Conservation (phyloP, 2,797 vertebrate species). For the Chiloscyllium punctatum region DNA sequence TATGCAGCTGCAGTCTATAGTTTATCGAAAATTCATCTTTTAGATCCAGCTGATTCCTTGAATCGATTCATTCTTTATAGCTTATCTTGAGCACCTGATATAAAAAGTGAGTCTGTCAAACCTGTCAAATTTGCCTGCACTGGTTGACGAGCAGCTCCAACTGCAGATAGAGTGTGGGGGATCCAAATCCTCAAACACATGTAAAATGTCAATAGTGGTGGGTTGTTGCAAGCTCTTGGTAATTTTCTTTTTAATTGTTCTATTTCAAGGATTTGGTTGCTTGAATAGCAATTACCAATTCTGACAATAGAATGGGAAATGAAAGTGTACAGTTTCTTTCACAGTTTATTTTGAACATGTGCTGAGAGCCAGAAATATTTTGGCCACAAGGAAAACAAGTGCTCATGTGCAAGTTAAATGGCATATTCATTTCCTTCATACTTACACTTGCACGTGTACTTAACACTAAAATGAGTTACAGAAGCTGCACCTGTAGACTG, state of each 20-base stretch:
- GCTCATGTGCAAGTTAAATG: background rate
- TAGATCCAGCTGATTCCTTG: background rate
- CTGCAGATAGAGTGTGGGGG: background rate
- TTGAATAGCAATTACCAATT: background rate
- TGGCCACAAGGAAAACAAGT: background rate
- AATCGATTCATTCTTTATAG: background rate
- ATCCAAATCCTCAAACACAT: background rate
- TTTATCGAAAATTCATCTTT: background rate
- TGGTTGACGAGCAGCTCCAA: background rate
- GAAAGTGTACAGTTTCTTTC: background rate
- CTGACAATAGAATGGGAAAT: background rate
- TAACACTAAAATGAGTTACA: background rate
- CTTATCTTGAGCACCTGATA: background rate
- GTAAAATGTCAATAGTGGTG: background rate
- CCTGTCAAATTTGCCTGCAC: background rate
- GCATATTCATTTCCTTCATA: background rate
- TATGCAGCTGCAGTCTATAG: background rate
- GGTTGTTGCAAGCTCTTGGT: background rate
- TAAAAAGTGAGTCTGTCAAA: background rate
- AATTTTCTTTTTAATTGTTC: background rate
- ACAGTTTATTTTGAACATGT: background rate
- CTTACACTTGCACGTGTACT: background rate
- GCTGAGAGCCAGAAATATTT: background rate
- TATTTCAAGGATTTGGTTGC: background rate
- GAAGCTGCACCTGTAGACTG: background rate